phyloP scores from a whole-genome alignment of 1,140 invertebrate species.

The Papilio dardanus region DNA sequence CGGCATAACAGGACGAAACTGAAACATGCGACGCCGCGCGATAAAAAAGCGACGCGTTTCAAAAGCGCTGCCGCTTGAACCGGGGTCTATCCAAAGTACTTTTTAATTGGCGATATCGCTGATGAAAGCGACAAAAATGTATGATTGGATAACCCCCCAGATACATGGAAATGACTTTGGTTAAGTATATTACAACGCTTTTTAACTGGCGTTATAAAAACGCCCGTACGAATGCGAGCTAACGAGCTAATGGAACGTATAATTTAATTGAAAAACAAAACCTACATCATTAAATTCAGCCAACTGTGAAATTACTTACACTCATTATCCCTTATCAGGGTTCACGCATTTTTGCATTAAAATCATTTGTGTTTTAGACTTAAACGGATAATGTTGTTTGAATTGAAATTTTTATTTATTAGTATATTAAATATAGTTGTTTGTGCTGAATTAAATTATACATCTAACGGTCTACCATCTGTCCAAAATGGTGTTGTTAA shows the following conservation, averaged over 20 bases:
- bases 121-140: too few relatives aligned
- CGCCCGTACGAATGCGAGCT: too few relatives aligned
- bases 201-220: too few relatives aligned
- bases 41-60: too few relatives aligned
- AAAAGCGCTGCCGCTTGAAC: too few relatives aligned
- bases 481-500: background rate
- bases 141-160: too few relatives aligned
- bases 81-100: too few relatives aligned
- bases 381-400: background rate
- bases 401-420: background rate
- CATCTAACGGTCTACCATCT: background rate
- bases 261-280: constrained; percentile 1
- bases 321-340: background rate
- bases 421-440: background rate
- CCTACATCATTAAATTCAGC: background rate
- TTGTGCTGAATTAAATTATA: background rate
- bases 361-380: background rate
- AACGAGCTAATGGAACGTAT: background rate
- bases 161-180: too few relatives aligned
- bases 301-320: background rate
- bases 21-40: too few relatives aligned
- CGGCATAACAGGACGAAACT: too few relatives aligned
- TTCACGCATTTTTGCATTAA: background rate
- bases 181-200: too few relatives aligned
- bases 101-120: too few relatives aligned